phyloP scores from a whole-genome alignment of 2,888 invertebrate genomes.

The Pristionchus maxplancki region DNA sequence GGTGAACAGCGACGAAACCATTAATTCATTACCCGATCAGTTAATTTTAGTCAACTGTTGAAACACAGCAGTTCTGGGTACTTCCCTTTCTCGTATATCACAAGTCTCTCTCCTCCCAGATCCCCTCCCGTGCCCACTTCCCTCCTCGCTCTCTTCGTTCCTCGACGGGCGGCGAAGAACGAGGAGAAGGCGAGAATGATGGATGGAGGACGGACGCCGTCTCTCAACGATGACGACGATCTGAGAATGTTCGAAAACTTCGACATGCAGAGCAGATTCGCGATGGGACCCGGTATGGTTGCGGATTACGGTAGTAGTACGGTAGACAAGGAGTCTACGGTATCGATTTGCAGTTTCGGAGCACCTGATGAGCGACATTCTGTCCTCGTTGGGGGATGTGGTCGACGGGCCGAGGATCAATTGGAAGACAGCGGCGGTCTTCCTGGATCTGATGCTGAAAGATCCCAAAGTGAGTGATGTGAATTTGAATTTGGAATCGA shows the following conservation, averaged over 20 bases:
- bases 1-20: no score
- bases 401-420: slow-evolving; percentile 13
- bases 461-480: not conserved
- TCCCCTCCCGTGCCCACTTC: slow-evolving; percentile 43
- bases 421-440: slow-evolving; percentile 19
- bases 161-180: slow-evolving; percentile 30
- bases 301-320: not conserved
- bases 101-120: slow-evolving; percentile 15
- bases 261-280: not conserved
- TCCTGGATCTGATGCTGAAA: not conserved
- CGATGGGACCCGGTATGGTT: not conserved
- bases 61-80: not conserved
- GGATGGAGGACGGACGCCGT: not conserved
- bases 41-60: not conserved
- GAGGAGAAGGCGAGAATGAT: slow-evolving; percentile 9
- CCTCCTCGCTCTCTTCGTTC: slow-evolving; percentile 51
- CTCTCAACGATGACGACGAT: slow-evolving; percentile 30
- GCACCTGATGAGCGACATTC: not conserved
- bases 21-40: not conserved
- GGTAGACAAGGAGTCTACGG: no score
- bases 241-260: not conserved
- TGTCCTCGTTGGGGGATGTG: not conserved
- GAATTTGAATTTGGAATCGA: not conserved
- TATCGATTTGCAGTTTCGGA: slow-evolving; percentile 43
- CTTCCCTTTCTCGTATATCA: no score